Evolutionary conservation across 1,140 invertebrate species (phyloP), one percentile per base, ranked within the genome.

Genomic region (Drosophila trapezifrons): DNA sequence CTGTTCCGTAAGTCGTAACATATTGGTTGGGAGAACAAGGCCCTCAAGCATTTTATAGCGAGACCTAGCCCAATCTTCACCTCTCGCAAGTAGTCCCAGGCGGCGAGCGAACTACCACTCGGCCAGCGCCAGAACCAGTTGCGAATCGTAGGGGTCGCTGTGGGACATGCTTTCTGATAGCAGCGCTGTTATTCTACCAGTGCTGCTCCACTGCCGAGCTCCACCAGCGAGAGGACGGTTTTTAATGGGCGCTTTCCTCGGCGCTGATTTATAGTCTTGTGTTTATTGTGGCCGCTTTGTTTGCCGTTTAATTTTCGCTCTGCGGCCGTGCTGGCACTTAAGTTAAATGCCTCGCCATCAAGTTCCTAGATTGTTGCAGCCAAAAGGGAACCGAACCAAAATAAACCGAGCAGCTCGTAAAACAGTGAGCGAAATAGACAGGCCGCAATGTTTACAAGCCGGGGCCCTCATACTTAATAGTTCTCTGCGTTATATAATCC

Each of bases 1-100:
- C 65, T 89, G 84, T 84, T 75, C 84, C 52, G 52, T 64, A 56
- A 80, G 80, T 87, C 84, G 84, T 87, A 87, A 87, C 84, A 46
- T 84, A 54, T 76, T 15, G 49, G 83, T 87, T 87, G 84, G 84
- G 84, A 86, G 77, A 87, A 87, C 84, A 89, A 46, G 52, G 62
- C 84, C 77, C 17, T 87, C 84, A 89, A 71, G 80, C 84, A 87
- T 40, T 27, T 13, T 38, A 29, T 51, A 17, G 80, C 84, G n/a
- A 87, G 84, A 51, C 9, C 29, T 38, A 56, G 54, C 84, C 84
- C 84, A 89, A 87, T 87, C 84, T 10, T 87, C 84, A 87, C 54
- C 3, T 84, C 84, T 69, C 84, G 84, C 80, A 49, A 1, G 0
- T 0, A 0, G 0, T 0, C 0, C 4, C 3, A 0, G 13, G 4